phyloP scores from a whole-genome alignment of 2,888 invertebrate species.

The Metallyticus violacea region DNA sequence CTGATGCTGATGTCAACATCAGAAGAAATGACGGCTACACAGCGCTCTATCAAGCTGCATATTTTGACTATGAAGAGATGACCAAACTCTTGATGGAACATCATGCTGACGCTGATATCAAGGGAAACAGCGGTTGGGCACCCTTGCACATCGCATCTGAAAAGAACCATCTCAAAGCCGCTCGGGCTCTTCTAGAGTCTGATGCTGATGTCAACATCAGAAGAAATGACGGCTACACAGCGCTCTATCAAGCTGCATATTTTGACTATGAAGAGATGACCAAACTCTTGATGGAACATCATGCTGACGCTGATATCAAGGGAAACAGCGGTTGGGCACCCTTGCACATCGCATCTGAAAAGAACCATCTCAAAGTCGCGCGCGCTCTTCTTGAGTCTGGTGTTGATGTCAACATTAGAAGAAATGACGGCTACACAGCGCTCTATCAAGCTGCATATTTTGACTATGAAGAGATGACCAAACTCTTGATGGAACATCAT shows the following conservation, averaged over 20 bases:
- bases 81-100: neutral
- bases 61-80: neutral
- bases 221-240: neutral
- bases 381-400: neutral
- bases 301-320: neutral
- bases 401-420: no score
- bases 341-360: neutral
- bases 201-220: neutral
- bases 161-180: neutral
- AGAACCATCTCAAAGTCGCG: neutral
- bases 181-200: neutral
- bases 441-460: neutral
- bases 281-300: neutral
- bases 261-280: neutral
- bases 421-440: neutral
- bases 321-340: neutral
- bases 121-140: neutral
- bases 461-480: neutral
- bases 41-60: neutral
- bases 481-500: neutral
- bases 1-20: neutral
- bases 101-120: neutral
- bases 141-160: neutral
- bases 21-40: neutral
- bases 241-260: neutral